Conservation (phyloP, 2,113 vertebrate species). For the Mus musculus region GRCm39 chr6:113852001-113852500, state of each 20-base stretch:
- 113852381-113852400: neutral
- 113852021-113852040: neutral
- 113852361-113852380: neutral
- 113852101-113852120: neutral
- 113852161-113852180: neutral
- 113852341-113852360: no score
- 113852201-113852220: neutral
- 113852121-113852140: neutral
- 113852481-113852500: neutral
- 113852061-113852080: neutral
- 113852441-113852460: no score
- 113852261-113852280: neutral
- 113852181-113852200: neutral
- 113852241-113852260: neutral
- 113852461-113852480: neutral
- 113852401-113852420: neutral
- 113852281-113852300: no score
- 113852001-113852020: neutral
- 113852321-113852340: neutral
- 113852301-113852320: no score
- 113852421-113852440: neutral
- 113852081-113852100: neutral
- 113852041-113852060: neutral
- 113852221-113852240: neutral
- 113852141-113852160: neutral